Evolutionary conservation across 2,888 invertebrate species (phyloP).

Genomic region (Calameuta idolon): DNA sequence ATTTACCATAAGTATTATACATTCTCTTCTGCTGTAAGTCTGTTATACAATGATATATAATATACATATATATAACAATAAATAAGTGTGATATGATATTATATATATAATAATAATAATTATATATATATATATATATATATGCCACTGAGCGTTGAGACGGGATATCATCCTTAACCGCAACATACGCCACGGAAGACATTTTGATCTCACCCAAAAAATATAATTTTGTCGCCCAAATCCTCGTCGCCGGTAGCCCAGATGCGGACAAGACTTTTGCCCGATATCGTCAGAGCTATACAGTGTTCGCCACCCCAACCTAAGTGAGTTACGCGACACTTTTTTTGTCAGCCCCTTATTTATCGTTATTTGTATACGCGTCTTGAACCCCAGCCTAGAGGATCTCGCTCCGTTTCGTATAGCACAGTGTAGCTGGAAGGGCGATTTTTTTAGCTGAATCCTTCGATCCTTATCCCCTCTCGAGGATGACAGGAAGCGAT

Average conservation of each 20-base stretch:
- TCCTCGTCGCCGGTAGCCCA: neutral
- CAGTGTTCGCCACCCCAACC: slow-evolving; percentile 27
- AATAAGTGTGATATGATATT: neutral
- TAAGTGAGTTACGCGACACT: slow-evolving; percentile 43
- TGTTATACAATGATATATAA: neutral
- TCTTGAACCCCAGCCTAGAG: neutral
- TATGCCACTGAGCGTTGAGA: slow-evolving; percentile 11
- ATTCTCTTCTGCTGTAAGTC: neutral
- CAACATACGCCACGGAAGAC: slow-evolving; percentile 36
- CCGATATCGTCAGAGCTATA: slow-evolving; percentile 3
- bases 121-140: slow-evolving; percentile 9
- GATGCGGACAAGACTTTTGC: slow-evolving; percentile 18
- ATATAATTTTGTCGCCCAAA: slow-evolving; percentile 18
- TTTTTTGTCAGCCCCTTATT: slow-evolving; percentile 20
- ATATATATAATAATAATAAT: slow-evolving; percentile 7
- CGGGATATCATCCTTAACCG: slow-evolving; percentile 40
- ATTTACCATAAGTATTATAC: neutral
- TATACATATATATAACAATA: neutral
- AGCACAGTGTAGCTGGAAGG: neutral
- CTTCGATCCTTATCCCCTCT: neutral
- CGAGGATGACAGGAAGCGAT: neutral
- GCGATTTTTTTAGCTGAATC: neutral
- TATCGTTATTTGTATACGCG: slow-evolving; percentile 13
- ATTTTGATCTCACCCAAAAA: slow-evolving; percentile 20
- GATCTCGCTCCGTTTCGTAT: neutral